Evolutionary conservation across 92 coral and sea anemone species (phyloP), one percentile per base, ranked within the genome.

Genomic region (Porites rus): DNA sequence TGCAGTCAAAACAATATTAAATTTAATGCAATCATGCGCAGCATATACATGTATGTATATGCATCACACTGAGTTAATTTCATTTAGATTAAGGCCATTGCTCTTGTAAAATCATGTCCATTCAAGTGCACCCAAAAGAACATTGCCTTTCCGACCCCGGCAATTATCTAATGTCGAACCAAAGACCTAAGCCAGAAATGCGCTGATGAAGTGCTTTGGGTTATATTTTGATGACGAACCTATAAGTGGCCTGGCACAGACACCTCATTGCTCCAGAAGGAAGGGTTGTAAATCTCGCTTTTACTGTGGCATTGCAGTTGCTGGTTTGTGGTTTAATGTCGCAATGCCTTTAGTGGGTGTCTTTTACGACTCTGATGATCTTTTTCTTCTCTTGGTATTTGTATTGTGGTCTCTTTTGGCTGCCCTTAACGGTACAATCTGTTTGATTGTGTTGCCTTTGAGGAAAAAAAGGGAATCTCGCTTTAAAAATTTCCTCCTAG

Each of bases 401-500:
- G 63, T 11, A 16, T 16, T 51, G 17, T 73, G 80, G 64, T 20
- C 22, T 50, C 56, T 72, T 0, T 51, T 61, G n/a, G 68, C 61
- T 8, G 79, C 79, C 22, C n/a, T 83, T 3, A 61, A 63, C 72
- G 53, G 25, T 1, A 83, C 72, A 0, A 51, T 51, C 17, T 72
- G 52, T 20, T 14, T 83, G 63, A 18, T 83, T 16, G 72, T 83
- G 16, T 50, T 83, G 61, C 87, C 80, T 16, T 19, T 50, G 18
- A 21, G 80, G 2, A 18, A 22, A 9, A 12, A 22, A 11, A 63
- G 60, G 43, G 50, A 83, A 5, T 83, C 87, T 3, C 64, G 87
- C n/a, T 64, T 83, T 10, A 28, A 62, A 52, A 43, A 50, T 8
- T 83, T 46, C 51, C 70, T 83, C 8, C 1, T 14, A 0, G 50